These are phyloP conservation scores for Julus scandinavius DNA, from an alignment of 2,888 invertebrate genomes.

Conservation along the genomic window DNA sequence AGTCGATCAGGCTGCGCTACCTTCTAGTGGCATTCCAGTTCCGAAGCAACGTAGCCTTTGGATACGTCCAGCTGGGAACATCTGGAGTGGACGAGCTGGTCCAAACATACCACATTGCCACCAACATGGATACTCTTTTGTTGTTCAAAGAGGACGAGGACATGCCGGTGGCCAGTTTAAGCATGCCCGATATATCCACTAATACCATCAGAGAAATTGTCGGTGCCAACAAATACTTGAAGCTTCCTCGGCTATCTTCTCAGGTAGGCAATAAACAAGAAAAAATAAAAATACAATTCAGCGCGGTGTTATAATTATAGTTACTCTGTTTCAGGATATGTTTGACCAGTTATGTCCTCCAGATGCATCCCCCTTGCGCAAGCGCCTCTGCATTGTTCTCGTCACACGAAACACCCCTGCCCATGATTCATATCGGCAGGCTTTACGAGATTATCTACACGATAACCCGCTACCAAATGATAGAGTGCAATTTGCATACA, in stretches of 20 bases:
- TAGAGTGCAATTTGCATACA: conserved; percentile 86
- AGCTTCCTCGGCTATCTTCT: conserved; percentile 89
- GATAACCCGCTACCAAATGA: conserved; percentile 71
- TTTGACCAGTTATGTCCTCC: conserved; percentile 89
- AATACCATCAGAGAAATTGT: conserved; percentile 89
- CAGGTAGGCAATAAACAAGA: conserved; percentile 71
- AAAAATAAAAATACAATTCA: neutral
- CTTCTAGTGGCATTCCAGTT: conserved; percentile 88
- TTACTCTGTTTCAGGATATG: conserved; percentile 69
- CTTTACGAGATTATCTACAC: conserved; percentile 78
- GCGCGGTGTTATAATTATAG: neutral
- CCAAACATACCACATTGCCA: conserved; percentile 76
- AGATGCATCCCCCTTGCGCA: conserved; percentile 81
- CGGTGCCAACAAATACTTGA: conserved; percentile 86
- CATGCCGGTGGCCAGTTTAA: conserved; percentile 83
- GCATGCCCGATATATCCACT: conserved; percentile 89
- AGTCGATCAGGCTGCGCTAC: conserved; percentile 84
- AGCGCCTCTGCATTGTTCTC: conserved; percentile 81
- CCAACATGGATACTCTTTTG: conserved; percentile 81
- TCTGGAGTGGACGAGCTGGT: conserved; percentile 70
- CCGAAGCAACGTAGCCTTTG: conserved; percentile 86
- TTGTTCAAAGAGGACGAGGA: conserved; percentile 87
- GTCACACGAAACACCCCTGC: conserved; percentile 73
- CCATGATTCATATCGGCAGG: conserved; percentile 74
- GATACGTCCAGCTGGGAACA: conserved; percentile 76